Evolutionary conservation across 1,140 invertebrate genomes (phyloP).

Genomic region (Neomicropteryx cornuta): DNA sequence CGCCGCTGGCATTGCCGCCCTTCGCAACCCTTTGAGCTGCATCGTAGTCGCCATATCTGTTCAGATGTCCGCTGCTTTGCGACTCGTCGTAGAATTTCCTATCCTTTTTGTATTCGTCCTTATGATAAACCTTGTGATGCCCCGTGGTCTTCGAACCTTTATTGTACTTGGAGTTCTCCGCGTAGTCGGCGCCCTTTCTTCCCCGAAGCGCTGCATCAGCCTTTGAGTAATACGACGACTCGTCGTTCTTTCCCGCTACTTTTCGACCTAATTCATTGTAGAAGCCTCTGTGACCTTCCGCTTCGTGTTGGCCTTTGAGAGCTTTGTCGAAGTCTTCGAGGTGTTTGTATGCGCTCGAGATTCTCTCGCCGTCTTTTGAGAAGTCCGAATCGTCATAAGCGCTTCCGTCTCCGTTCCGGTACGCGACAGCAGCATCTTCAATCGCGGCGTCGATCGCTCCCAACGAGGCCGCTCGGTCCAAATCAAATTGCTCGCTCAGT

Average conservation of each 20-base stretch:
- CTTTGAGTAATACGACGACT: constrained; percentile 26
- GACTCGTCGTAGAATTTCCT: constrained; percentile 57
- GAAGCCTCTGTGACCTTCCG: constrained; percentile 30
- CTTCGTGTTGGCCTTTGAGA: constrained; percentile 27
- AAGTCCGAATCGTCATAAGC: constrained; percentile 25
- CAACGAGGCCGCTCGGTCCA: too few relatives aligned
- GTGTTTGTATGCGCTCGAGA: constrained; percentile 30
- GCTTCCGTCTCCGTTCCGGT: constrained; percentile 23
- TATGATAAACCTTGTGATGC: constrained; percentile 55
- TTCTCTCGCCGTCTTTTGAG: constrained; percentile 26
- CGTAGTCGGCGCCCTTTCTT: constrained; percentile 29
- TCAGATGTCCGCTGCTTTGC: constrained; percentile 47
- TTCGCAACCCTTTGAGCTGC: constrained; percentile 31
- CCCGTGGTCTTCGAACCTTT: constrained; percentile 57
- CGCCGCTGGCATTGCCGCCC: constrained; percentile 43
- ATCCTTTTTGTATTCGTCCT: constrained; percentile 63
- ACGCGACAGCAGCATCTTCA: constrained; percentile 20
- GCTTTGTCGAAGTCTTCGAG: constrained; percentile 37
- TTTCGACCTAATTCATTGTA: constrained; percentile 26
- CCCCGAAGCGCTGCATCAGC: constrained; percentile 23
- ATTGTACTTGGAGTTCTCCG: constrained; percentile 39
- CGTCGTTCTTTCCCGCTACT: constrained; percentile 26
- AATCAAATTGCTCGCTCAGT: too few relatives aligned
- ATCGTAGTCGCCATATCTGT: constrained; percentile 43
- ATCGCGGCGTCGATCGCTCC: too few relatives aligned